Percentiles rank a stretch among this genome's conserved stretches.
phyloP scores from a whole-genome alignment of 2,113 vertebrate genomes.

The Pseudorhombus dupliciocellatus region DNA sequence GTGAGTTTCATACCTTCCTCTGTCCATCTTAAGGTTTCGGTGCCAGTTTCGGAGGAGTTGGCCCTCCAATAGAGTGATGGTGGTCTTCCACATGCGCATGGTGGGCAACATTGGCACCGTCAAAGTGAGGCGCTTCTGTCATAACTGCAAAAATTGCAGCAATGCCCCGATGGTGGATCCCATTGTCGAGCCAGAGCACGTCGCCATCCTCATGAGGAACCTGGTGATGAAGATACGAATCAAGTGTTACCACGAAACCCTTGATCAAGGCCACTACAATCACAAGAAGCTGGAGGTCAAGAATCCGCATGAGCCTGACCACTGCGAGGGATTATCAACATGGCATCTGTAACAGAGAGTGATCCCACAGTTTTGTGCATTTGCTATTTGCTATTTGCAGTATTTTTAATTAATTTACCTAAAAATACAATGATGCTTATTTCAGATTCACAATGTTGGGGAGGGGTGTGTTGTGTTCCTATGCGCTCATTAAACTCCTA shows the following conservation, averaged over 20 bases:
- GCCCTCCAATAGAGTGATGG: constrained; percentile 78
- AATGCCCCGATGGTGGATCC: constrained; percentile 71
- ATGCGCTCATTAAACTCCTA: too few relatives aligned
- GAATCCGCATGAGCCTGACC: constrained; percentile 72
- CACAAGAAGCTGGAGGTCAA: constrained; percentile 45
- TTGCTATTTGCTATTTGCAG: too few relatives aligned
- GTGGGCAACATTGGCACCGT: constrained; percentile 25
- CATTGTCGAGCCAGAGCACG: constrained; percentile 69
- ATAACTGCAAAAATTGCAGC: constrained; percentile 71
- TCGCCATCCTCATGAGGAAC: constrained; percentile 80
- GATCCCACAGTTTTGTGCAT: too few relatives aligned
- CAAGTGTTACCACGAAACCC: constrained; percentile 77
- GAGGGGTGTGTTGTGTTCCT: background rate
- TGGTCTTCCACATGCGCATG: constrained; percentile 74
- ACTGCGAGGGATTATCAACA: constrained; percentile 82
- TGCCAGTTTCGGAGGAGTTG: constrained; percentile 80
- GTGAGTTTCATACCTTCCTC: background rate
- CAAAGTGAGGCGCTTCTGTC: constrained; percentile 73
- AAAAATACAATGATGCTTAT: background rate
- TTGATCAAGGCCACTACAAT: background rate
- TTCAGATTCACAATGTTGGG: background rate
- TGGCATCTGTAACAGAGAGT: background rate
- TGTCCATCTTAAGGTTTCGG: constrained; percentile 74
- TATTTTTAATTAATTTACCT: background rate
- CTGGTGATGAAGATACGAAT: constrained; percentile 82